Conservation (phyloP, 2,113 vertebrate species). For the Clarias magur region DNA sequence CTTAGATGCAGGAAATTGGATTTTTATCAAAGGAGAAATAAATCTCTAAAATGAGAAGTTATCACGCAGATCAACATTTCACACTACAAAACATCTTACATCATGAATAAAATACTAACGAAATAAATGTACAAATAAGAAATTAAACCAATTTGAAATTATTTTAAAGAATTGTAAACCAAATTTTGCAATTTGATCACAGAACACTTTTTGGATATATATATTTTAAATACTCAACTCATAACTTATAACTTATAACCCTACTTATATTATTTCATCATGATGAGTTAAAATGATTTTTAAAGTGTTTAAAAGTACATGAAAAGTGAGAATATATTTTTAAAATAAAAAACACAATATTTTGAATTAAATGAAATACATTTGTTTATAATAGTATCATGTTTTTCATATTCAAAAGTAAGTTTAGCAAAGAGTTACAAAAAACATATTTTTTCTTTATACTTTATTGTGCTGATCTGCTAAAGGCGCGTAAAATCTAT, state of each 20-base stretch:
- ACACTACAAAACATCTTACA: neutral
- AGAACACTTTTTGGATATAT: neutral
- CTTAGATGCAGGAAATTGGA: neutral
- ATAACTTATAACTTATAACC: neutral
- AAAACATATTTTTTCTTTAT: neutral
- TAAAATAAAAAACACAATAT: neutral
- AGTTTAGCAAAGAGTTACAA: neutral
- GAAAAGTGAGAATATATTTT: neutral
- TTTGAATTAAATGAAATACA: neutral
- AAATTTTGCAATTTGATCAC: neutral
- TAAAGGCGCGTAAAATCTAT: neutral
- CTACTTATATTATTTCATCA: neutral
- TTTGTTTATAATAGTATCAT: neutral
- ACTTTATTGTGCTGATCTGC: neutral
- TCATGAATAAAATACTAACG: neutral
- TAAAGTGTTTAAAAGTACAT: neutral
- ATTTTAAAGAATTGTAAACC: neutral
- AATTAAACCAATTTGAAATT: neutral
- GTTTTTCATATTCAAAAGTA: neutral
- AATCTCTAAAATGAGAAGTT: neutral
- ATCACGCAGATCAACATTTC: neutral
- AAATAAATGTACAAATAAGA: neutral
- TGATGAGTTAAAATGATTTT: neutral
- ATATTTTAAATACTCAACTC: neutral
- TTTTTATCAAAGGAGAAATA: neutral